Percentiles rank a stretch among this genome's conserved stretches.
Conservation (phyloP, 2,113 vertebrate genomes). For the Apeltes quadracus region DNA sequence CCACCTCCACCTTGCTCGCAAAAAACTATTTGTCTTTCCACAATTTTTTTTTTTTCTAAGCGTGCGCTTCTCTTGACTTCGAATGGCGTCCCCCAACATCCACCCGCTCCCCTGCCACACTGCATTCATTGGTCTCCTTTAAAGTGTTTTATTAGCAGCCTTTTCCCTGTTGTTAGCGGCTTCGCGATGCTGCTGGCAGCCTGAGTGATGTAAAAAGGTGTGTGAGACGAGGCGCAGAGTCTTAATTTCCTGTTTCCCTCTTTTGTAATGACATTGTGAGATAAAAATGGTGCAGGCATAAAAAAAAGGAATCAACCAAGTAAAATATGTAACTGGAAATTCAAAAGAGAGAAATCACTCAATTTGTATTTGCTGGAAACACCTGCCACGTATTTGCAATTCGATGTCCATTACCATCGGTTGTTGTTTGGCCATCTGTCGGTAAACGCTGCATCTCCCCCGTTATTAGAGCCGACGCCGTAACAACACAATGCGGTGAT, state of each 20-base stretch:
- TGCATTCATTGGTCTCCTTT: constrained; percentile 38
- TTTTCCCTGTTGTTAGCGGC: constrained; percentile 42
- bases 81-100: constrained; percentile 8
- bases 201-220: constrained; percentile 38
- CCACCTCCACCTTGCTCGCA: constrained; percentile 22
- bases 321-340: constrained; percentile 15
- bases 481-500: constrained; percentile 23
- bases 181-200: constrained; percentile 6
- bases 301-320: constrained; percentile 6
- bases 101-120: neutral
- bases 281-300: neutral
- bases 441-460: constrained; percentile 32
- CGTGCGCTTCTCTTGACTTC: constrained; percentile 14
- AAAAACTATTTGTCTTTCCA: too few relatives aligned
- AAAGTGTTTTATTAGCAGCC: constrained; percentile 54
- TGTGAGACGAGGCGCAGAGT: constrained; percentile 4
- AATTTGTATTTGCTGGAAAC: constrained; percentile 49
- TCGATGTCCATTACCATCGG: constrained; percentile 58
- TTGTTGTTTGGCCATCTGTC: constrained; percentile 70
- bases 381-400: constrained; percentile 62
- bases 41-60: too few relatives aligned
- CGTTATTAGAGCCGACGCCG: constrained; percentile 46
- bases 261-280: neutral
- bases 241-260: constrained; percentile 16
- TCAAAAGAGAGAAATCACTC: constrained; percentile 41